Base-by-base conservation (phyloP, 2,888 invertebrate species). In the Cephonodes hylas region DNA sequence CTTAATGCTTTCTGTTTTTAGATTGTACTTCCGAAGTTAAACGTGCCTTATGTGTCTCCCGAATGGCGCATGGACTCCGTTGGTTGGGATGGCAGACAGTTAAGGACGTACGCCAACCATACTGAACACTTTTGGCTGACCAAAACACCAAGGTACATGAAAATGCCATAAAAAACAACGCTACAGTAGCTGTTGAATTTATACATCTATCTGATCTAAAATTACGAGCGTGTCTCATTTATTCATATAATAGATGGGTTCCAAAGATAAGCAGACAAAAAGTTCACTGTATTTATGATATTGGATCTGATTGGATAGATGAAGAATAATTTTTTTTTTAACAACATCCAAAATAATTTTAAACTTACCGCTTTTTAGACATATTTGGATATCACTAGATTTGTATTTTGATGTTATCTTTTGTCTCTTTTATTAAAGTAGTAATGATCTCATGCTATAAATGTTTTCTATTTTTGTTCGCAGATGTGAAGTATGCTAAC, bases 21-120 rank as follows among this genome's bases (percentile, higher is more conserved):
- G 83, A 58, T 84, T 15, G 62, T 38, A 0, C 53, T 85, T 0
- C 63, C 64, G 4, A 71, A 72, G 15, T 58, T 77, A 0, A 18
- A 61, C 10, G 66, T 66, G 0, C 76, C 77, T 0, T 69, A 68
- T 44, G 84, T 89, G 38, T 71, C 84, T 0, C 80, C 81, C 2
- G 86, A 88, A 63, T 90, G 88, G 88, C 81, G 86, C 0, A 79
- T 79, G 83, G 81, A 83, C 5, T 73, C 84, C 0, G 74, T 74
- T 0, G n/a, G 65, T 0, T 89, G 88, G 86, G 88, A 89, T 63
- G 57, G 23, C 0, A 69, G 67, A 1, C 86, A 86, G 65, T 31
- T 80, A 8, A 75, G 86, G 1, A 34, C 70, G 0, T 48, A 75
- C 63, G 73, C 78, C 63, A 68, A 80, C 10, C 64, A 79, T 1